These are phyloP conservation scores for Zhuqinia jingwanae DNA, from an alignment of 2,888 invertebrate genomes.

Conservation along the genomic window DNA sequence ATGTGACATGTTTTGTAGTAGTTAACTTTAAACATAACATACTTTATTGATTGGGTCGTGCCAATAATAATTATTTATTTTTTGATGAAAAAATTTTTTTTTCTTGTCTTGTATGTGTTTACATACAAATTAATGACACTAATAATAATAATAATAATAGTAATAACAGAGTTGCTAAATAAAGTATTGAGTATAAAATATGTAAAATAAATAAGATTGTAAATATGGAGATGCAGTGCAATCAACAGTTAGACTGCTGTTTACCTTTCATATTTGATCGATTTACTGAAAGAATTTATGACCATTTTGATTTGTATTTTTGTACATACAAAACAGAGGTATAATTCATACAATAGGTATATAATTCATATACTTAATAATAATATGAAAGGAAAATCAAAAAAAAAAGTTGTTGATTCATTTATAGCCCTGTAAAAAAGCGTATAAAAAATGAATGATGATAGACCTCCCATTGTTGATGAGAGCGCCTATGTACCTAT, in stretches of 20 bases:
- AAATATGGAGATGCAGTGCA: no score
- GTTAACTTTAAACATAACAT: constrained; percentile 9
- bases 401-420: constrained; percentile 42
- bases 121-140: constrained; percentile 29
- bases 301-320: constrained; percentile 13
- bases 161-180: constrained; percentile 27
- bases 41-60: constrained; percentile 28
- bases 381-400: constrained; percentile 7
- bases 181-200: not conserved
- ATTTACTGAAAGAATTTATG: constrained; percentile 21
- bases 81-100: constrained; percentile 19
- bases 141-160: constrained; percentile 38
- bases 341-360: no score
- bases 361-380: no score
- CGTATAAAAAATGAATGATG: constrained; percentile 39
- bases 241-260: no score
- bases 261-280: constrained; percentile 12
- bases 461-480: constrained; percentile 10
- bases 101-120: not conserved
- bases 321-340: no score
- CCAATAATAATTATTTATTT: constrained; percentile 10
- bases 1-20: not conserved
- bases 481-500: constrained; percentile 37
- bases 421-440: constrained; percentile 31
- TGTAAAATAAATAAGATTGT: not conserved